These are phyloP conservation scores for Ceyx melanurus DNA, from an alignment of 2,113 vertebrate species.

Conservation along the genomic window DNA sequence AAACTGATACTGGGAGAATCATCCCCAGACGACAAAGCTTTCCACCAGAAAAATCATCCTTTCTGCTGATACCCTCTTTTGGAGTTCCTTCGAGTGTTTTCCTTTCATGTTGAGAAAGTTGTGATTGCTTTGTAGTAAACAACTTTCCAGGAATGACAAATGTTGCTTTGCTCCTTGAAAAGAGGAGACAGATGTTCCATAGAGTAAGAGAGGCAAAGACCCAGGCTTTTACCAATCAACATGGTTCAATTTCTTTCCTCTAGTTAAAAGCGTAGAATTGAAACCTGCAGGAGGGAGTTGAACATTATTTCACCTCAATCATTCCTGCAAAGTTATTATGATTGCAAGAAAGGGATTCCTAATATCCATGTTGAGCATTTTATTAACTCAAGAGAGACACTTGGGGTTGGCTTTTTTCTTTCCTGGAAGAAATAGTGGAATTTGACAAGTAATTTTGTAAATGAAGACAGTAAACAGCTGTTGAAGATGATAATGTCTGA, in stretches of 20 bases:
- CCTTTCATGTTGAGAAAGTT: not conserved
- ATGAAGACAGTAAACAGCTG: constrained; percentile 74
- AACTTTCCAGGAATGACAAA: not conserved
- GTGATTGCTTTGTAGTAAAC: not conserved
- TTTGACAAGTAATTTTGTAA: constrained; percentile 66
- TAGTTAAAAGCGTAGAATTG: not conserved
- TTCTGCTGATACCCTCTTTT: not conserved
- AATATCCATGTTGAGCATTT: constrained; percentile 23
- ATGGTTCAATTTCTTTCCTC: not conserved
- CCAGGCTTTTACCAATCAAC: not conserved
- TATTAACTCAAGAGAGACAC: not conserved
- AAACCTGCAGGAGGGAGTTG: not conserved
- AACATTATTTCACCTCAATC: not conserved
- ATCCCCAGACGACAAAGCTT: not conserved
- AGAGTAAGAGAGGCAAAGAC: not conserved
- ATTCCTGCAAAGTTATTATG: not conserved
- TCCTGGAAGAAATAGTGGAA: constrained; percentile 11
- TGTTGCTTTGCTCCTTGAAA: not conserved
- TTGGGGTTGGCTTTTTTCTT: not conserved
- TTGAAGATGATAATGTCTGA: constrained; percentile 64
- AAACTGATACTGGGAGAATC: not conserved
- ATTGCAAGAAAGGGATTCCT: not conserved
- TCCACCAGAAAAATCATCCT: rapidly evolving
- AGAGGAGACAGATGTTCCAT: not conserved
- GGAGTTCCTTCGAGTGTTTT: not conserved